These are phyloP conservation scores for Drosophila sp. DNA, from an alignment of 1,140 invertebrate species.

Conservation along the genomic window DNA sequence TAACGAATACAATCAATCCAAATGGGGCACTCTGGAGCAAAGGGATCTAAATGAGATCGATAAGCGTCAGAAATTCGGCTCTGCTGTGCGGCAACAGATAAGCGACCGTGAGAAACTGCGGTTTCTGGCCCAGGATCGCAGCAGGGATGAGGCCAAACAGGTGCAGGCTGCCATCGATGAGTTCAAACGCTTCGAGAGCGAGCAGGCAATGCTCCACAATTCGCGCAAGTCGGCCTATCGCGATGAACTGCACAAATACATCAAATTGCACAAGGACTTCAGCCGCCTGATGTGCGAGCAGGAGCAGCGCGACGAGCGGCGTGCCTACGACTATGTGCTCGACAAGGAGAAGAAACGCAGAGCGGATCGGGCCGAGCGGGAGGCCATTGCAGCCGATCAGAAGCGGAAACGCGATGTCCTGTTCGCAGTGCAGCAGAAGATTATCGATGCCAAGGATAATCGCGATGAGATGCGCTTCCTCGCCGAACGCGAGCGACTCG, in stretches of 20 bases:
- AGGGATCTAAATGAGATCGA: conserved; percentile 40
- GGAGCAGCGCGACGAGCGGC: conserved; percentile 56
- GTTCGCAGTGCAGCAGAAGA: conserved; percentile 58
- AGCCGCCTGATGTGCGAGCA: conserved; percentile 58
- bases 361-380: conserved; percentile 39
- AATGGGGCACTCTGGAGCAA: conserved; percentile 54
- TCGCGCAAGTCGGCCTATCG: conserved; percentile 48
- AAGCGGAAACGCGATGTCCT: conserved; percentile 49
- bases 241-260: conserved; percentile 56
- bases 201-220: conserved; percentile 8
- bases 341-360: conserved; percentile 49
- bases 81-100: conserved; percentile 63
- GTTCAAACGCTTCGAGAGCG: conserved; percentile 45
- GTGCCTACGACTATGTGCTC: conserved; percentile 52
- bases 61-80: conserved; percentile 47
- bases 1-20: conserved; percentile 51
- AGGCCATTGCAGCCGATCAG: conserved; percentile 49
- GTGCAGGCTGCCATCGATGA: conserved; percentile 47
- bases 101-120: conserved; percentile 49
- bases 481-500: conserved; percentile 59
- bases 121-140: conserved; percentile 60
- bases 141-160: conserved; percentile 42
- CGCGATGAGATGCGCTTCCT: conserved; percentile 70
- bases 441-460: conserved; percentile 60
- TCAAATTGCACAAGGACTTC: conserved; percentile 50